Evolutionary conservation across 2,888 invertebrate genomes (phyloP).

Genomic region (Leptinotarsa haldemani): DNA sequence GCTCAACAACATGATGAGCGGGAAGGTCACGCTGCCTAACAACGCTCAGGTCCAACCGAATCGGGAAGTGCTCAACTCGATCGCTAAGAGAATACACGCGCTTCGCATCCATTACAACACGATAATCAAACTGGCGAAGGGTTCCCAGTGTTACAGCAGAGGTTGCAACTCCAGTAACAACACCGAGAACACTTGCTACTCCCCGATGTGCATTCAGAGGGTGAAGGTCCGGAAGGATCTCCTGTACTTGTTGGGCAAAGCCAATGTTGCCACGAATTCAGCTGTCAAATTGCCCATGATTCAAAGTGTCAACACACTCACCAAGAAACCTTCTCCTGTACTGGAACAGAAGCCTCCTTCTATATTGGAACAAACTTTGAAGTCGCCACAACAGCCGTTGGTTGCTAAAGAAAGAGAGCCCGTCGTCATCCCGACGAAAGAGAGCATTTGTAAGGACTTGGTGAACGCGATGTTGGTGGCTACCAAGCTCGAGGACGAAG

Average conservation of each 20-base stretch:
- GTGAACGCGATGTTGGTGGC: conserved; percentile 73
- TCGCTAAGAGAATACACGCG: conserved; percentile 76
- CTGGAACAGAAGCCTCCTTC: conserved; percentile 72
- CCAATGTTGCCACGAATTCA: conserved; percentile 70
- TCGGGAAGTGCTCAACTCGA: conserved; percentile 70
- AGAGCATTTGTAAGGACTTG: conserved; percentile 73
- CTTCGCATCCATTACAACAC: conserved; percentile 78
- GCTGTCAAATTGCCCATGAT: conserved; percentile 65
- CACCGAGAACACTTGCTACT: conserved; percentile 77
- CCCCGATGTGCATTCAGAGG: conserved; percentile 83
- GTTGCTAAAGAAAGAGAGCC: conserved; percentile 46
- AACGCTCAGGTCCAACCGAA: conserved; percentile 59
- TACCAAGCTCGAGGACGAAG: conserved; percentile 70
- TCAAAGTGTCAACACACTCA: conserved; percentile 42
- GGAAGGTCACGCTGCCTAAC: conserved; percentile 59
- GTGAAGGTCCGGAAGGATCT: conserved; percentile 78
- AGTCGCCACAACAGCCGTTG: conserved; percentile 67
- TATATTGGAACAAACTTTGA: conserved; percentile 77
- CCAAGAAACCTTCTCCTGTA: conserved; percentile 73
- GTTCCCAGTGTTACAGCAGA: conserved; percentile 78
- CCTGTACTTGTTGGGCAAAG: conserved; percentile 72
- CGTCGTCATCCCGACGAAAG: conserved; percentile 60
- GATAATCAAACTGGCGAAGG: conserved; percentile 77
- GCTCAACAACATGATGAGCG: conserved; percentile 62
- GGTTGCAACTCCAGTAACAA: conserved; percentile 73